phyloP scores from a whole-genome alignment of 2,888 invertebrate species.

The Dryocosmus kuriphilus region DNA sequence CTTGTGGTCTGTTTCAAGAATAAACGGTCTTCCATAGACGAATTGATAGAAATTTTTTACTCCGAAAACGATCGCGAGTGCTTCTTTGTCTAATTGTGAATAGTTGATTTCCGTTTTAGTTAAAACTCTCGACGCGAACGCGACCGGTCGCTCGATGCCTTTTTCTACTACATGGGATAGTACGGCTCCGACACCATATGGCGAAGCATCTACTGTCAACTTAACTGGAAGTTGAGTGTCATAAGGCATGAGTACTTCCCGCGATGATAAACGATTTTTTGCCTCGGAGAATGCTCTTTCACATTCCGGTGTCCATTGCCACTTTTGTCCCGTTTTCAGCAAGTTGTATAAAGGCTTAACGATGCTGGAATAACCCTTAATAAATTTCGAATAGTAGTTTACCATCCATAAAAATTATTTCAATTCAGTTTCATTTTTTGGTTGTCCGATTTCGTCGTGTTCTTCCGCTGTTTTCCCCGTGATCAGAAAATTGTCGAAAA shows the following conservation, averaged over 20 bases:
- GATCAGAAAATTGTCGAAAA: conserved; percentile 40
- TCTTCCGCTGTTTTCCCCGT: conserved; percentile 16
- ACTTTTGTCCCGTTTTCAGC: conserved; percentile 56
- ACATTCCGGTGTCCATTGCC: conserved; percentile 60
- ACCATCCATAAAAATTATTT: conserved; percentile 60
- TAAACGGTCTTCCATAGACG: conserved; percentile 58
- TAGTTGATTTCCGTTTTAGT: conserved; percentile 53
- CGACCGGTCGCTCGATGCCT: conserved; percentile 53
- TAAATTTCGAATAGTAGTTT: conserved; percentile 67
- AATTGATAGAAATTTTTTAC: conserved; percentile 61
- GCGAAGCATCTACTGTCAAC: no score
- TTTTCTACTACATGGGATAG: conserved; percentile 53
- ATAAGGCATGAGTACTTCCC: no score
- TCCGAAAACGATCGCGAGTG: conserved; percentile 56
- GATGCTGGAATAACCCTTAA: conserved; percentile 56
- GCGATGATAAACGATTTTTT: conserved; percentile 48
- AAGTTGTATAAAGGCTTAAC: no score
- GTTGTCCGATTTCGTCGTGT: conserved; percentile 49
- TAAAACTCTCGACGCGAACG: conserved; percentile 54
- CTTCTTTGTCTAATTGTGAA: conserved; percentile 61
- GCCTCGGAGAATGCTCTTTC: conserved; percentile 59
- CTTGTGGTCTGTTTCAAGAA: no score
- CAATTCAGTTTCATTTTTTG: conserved; percentile 53
- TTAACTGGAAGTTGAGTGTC: conserved; percentile 56
- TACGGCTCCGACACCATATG: no score